Percentiles rank a stretch among this genome's conserved stretches.
phyloP scores from a whole-genome alignment of 2,113 vertebrate species.

The Elephantulus edwardii region DNA sequence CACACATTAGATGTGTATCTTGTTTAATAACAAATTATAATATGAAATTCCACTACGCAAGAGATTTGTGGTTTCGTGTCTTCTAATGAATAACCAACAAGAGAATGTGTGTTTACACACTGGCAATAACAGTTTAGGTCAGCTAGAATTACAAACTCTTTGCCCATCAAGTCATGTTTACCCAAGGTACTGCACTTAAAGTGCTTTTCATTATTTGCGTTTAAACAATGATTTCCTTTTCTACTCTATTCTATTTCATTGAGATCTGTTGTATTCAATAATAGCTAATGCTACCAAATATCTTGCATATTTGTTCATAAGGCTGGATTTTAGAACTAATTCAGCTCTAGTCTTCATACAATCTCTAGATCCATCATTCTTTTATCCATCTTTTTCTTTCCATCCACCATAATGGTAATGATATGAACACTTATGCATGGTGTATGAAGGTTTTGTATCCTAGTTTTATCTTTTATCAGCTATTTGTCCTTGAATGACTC shows the following conservation, averaged over 20 bases:
- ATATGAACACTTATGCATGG: background rate
- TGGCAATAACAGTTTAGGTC: background rate
- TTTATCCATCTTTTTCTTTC: background rate
- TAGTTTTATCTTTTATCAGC: background rate
- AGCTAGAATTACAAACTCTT: background rate
- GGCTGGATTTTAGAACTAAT: background rate
- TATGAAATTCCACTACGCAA: background rate
- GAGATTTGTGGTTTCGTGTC: slow-evolving; percentile 29
- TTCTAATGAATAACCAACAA: slow-evolving; percentile 15
- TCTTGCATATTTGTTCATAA: background rate
- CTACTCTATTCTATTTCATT: background rate
- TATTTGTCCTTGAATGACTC: background rate
- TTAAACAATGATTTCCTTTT: slow-evolving; percentile 14
- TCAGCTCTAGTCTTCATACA: background rate
- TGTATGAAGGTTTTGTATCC: background rate
- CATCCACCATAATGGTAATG: background rate
- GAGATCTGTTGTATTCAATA: background rate
- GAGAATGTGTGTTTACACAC: background rate
- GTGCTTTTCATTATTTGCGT: background rate
- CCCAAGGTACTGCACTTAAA: background rate
- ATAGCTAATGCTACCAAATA: background rate
- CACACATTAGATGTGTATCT: background rate
- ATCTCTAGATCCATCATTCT: background rate
- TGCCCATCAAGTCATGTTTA: background rate
- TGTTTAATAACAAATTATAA: slow-evolving; percentile 6